A percentile compares a stretch with the other conserved stretches of the same genome.
These are phyloP conservation scores for Paedocypris sp. DNA, from an alignment of 2,113 vertebrate genomes.

Conservation along the genomic window DNA sequence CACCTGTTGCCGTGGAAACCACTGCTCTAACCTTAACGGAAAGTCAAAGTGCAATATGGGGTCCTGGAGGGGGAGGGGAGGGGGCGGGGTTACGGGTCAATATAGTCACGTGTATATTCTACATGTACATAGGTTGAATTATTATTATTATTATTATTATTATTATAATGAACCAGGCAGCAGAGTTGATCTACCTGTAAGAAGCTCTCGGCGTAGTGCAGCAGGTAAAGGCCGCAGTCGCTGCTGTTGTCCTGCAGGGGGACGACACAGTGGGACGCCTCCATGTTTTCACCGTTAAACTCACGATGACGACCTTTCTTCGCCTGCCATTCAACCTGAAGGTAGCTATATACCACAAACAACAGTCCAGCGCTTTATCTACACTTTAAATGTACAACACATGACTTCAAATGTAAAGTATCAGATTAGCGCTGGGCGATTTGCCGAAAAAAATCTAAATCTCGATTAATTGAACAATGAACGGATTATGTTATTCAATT, in stretches of 20 bases:
- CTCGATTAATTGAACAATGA: no score
- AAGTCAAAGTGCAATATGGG: constrained; percentile 86
- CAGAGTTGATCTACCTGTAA: constrained; percentile 65
- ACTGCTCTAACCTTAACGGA: constrained; percentile 73
- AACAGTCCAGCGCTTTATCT: no score
- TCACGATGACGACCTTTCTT: constrained; percentile 67
- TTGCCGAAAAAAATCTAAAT: no score
- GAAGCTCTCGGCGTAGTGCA: constrained; percentile 93
- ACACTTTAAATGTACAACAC: no score
- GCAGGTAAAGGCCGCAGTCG: constrained; percentile 88
- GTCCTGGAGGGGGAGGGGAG: constrained; percentile 58
- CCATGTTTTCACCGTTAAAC: constrained; percentile 73
- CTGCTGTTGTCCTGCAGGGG: constrained; percentile 93
- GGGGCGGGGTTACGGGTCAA: not conserved
- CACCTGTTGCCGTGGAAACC: constrained; percentile 84
- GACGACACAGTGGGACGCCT: constrained; percentile 74
- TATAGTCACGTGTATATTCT: no score
- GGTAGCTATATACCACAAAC: constrained; percentile 64
- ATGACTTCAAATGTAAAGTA: no score
- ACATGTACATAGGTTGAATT: no score
- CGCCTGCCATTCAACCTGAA: constrained; percentile 85
- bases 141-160: no score
- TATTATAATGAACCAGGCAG: not conserved
- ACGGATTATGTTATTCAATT: no score
- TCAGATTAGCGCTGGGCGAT: no score